Conservation (phyloP, 2,797 vertebrate species). For the Peromyscus aztecus region DNA sequence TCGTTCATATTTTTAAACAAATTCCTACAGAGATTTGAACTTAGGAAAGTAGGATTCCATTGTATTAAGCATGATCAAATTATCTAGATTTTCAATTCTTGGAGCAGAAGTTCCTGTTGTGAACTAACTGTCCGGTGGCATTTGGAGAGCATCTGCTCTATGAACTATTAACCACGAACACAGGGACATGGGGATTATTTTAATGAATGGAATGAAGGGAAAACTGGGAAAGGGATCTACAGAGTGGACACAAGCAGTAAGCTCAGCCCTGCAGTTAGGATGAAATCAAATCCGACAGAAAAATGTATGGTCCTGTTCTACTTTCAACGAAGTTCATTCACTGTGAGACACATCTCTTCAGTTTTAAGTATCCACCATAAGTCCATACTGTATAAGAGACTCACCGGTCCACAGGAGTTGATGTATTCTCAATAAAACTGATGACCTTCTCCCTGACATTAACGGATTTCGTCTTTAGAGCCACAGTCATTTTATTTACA, state of each 20-base stretch:
- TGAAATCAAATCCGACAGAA: conserved; percentile 38
- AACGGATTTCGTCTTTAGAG: conserved; percentile 97
- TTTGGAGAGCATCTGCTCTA: background rate
- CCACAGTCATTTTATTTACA: conserved; percentile 99
- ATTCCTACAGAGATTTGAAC: conserved; percentile 58
- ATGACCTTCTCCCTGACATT: conserved; percentile 99
- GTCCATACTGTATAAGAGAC: conserved; percentile 65
- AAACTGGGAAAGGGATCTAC: background rate
- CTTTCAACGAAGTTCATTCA: conserved; percentile 43
- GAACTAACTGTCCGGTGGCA: background rate
- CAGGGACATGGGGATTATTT: background rate
- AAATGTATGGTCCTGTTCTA: background rate
- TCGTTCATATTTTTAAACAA: conserved; percentile 53
- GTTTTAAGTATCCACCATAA: conserved; percentile 63
- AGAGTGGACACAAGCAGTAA: conserved; percentile 21
- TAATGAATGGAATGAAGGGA: background rate
- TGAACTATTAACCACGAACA: background rate
- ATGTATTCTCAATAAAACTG: conserved; percentile 99
- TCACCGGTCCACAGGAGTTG: conserved; percentile 98
- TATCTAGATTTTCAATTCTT: conserved; percentile 47
- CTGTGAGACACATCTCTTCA: background rate
- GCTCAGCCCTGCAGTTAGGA: background rate
- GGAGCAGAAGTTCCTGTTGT: background rate
- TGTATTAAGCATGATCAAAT: conserved; percentile 25
- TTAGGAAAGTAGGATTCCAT: conserved; percentile 34